phyloP scores from a whole-genome alignment of 1,140 invertebrate genomes.

The Ceratina australensis region DNA sequence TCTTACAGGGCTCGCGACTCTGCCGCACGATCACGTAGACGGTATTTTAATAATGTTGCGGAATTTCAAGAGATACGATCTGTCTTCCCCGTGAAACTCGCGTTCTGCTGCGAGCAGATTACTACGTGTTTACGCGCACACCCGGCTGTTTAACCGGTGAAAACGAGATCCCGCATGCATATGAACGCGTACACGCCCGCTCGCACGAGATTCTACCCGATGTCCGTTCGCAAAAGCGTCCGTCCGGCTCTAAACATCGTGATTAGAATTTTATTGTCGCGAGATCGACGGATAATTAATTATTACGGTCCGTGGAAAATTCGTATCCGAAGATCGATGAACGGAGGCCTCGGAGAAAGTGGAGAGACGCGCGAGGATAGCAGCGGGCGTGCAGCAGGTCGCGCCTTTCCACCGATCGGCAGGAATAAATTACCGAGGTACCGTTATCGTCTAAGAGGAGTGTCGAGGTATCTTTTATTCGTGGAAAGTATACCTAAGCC shows the following conservation, averaged over 20 bases:
- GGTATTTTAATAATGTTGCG: too few species aligned
- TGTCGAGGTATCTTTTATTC: conserved; percentile 38
- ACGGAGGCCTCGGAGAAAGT: conserved; percentile 63
- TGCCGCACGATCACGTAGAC: too few species aligned
- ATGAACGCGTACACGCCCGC: conserved; percentile 18
- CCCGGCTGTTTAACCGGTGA: conserved; percentile 35
- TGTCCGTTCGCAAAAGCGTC: neutral
- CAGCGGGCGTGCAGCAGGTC: conserved; percentile 8
- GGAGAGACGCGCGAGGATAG: conserved; percentile 19
- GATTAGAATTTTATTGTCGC: conserved; percentile 61
- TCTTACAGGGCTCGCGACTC: too few species aligned
- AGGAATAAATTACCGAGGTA: conserved; percentile 59
- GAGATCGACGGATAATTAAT: neutral
- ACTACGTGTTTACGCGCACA: conserved; percentile 1
- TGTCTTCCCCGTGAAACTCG: conserved; percentile 1
- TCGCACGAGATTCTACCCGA: conserved; percentile 5
- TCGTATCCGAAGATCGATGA: conserved; percentile 1
- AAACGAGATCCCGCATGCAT: conserved; percentile 2
- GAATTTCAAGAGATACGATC: neutral
- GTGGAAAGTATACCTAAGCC: conserved; percentile 9
- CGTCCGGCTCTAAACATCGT: too few species aligned
- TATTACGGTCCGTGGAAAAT: too few species aligned
- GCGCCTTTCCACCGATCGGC: conserved; percentile 35
- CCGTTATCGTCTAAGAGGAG: conserved; percentile 58
- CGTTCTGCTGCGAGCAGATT: conserved; percentile 13